phyloP scores from a whole-genome alignment of 2,113 vertebrate species.

The Anser cygnoides region DNA sequence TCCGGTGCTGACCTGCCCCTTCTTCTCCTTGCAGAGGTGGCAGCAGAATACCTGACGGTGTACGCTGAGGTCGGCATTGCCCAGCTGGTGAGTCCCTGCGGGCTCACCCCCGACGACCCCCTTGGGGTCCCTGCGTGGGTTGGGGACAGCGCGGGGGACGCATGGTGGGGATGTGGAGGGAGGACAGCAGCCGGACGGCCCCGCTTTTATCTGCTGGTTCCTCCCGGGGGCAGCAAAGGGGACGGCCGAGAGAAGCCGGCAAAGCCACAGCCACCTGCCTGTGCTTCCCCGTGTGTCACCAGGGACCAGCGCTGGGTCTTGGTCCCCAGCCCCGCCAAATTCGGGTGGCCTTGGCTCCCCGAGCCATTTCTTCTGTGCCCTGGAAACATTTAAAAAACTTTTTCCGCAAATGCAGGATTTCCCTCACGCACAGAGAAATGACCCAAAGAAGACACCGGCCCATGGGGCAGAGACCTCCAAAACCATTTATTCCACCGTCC shows the following conservation, averaged over 20 bases:
- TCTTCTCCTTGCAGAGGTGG: neutral
- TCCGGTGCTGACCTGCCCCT: rapidly evolving
- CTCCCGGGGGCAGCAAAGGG: neutral
- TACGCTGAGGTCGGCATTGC: neutral
- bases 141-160: neutral
- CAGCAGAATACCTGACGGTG: rapidly evolving
- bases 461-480: rapidly evolving
- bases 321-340: rapidly evolving
- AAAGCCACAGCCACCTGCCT: neutral
- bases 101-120: neutral
- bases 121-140: rapidly evolving
- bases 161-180: rapidly evolving
- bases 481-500: neutral
- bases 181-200: neutral
- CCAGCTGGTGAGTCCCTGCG: neutral
- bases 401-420: rapidly evolving
- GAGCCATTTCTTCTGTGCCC: neutral
- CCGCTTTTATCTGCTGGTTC: neutral
- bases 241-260: neutral
- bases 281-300: rapidly evolving
- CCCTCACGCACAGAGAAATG: rapidly evolving
- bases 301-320: neutral
- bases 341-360: neutral
- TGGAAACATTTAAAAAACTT: neutral
- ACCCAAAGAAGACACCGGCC: rapidly evolving